Evolutionary conservation across 2,888 invertebrate species (phyloP), one percentile per base, ranked within the genome.

Genomic region (Tetranychus piercei): DNA sequence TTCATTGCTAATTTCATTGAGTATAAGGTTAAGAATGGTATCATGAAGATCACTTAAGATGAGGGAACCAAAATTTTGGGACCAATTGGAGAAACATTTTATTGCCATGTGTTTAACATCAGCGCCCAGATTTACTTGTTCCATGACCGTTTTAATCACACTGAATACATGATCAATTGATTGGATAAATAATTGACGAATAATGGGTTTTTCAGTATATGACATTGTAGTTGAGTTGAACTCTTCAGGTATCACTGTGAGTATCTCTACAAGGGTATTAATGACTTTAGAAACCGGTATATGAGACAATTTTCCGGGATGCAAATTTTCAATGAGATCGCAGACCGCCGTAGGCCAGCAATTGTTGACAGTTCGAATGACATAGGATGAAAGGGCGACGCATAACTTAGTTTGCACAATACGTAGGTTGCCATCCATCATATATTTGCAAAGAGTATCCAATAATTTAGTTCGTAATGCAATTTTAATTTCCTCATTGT

Each of bases 231-330:
- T 75, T 5, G 76, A 76, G 22, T 79, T 77, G 65, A 78, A 78
- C 86, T 94, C 94, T 84, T 90, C 90, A 44, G 94, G 92, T 81
- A 94, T 87, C 74, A 91, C 89, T 79, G 89, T 88, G 20, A 94
- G 85, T 66, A 94, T 89, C 85, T 92, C 90, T 74, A 94, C 82
- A 79, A 94, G 86, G 77, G 88, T 87, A 86, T 86, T 88, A 76
- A 86, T 84, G 78, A 86, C 86, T 79, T 85, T 86, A 80, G 85
- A 86, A 76, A 86, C 78, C 82, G 84, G 86, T 79, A 86, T 86
- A 81, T 85, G 85, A 55, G 87, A 86, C 78, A 87, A 83, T 80
- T 80, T 80, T 73, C 80, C 80, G 79, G 82, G 85, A 81, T 83
- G 87, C 84, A 86, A 89, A 78, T 83, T 88, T 80, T 83, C 85